phyloP scores from a whole-genome alignment of 2,113 vertebrate species.

The Pantherophis guttatus region DNA sequence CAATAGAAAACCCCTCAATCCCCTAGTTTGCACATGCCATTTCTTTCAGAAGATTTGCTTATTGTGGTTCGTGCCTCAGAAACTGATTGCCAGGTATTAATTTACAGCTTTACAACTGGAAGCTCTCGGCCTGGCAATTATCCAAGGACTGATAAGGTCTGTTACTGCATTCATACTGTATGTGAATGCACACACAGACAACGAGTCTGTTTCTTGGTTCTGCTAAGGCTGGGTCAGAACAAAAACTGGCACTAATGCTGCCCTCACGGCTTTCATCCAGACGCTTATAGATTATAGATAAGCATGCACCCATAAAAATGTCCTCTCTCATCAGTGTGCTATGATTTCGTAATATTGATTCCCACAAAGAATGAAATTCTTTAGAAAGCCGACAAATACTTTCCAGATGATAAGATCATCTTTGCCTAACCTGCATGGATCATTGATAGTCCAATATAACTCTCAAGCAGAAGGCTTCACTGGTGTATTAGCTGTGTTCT shows the following conservation, averaged over 20 bases:
- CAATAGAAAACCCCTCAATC: no score
- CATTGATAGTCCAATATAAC: background rate
- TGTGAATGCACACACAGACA: no score
- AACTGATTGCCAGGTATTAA: no score
- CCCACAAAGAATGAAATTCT: background rate
- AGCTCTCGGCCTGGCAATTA: no score
- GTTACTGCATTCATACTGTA: no score
- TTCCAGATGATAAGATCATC: background rate
- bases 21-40: no score
- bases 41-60: no score
- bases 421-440: background rate
- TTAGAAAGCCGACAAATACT: background rate
- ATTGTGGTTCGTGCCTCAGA: no score
- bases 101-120: no score
- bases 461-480: background rate
- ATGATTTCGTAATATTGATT: background rate
- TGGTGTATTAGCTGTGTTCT: background rate
- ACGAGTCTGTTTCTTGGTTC: no score
- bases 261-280: background rate
- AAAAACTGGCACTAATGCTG: background rate
- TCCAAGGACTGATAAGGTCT: no score
- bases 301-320: background rate
- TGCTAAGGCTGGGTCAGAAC: no score
- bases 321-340: background rate
- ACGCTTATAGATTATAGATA: background rate